These are phyloP conservation scores for Bathybates hornii DNA, from an alignment of 2,113 vertebrate genomes.

Conservation along the genomic window DNA sequence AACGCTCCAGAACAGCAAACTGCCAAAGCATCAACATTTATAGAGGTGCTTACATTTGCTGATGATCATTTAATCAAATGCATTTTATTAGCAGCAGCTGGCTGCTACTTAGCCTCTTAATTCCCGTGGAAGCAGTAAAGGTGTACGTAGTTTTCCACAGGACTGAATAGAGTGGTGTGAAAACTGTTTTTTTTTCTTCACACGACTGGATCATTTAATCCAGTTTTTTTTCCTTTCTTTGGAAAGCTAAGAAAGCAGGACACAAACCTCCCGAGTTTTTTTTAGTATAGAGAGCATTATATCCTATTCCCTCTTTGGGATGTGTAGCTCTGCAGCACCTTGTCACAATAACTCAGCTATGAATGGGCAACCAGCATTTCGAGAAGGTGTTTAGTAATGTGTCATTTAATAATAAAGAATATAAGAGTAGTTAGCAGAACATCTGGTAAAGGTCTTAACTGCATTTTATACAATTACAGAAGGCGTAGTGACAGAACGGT, in stretches of 20 bases:
- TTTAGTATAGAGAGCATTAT: neutral
- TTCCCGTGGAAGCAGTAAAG: neutral
- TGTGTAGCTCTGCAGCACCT: neutral
- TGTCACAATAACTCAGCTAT: neutral
- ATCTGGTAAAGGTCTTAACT: neutral
- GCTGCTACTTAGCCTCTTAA: neutral
- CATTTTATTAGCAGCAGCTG: neutral
- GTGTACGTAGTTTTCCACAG: neutral
- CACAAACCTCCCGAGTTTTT: accelerated
- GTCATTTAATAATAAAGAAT: neutral
- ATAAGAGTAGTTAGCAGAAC: neutral
- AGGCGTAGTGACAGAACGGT: neutral
- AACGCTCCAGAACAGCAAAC: neutral
- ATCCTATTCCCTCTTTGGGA: neutral
- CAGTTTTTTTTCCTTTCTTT: neutral
- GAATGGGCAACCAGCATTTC: neutral
- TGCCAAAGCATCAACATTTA: neutral
- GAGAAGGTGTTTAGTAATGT: neutral
- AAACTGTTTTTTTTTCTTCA: neutral
- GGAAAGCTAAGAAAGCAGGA: neutral
- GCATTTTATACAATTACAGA: neutral
- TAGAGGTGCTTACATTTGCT: neutral
- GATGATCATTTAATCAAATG: neutral
- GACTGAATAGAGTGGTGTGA: neutral
- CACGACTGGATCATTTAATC: neutral